Evolutionary conservation across 2,888 invertebrate species (phyloP).

Genomic region (Platycheirus rosarum): DNA sequence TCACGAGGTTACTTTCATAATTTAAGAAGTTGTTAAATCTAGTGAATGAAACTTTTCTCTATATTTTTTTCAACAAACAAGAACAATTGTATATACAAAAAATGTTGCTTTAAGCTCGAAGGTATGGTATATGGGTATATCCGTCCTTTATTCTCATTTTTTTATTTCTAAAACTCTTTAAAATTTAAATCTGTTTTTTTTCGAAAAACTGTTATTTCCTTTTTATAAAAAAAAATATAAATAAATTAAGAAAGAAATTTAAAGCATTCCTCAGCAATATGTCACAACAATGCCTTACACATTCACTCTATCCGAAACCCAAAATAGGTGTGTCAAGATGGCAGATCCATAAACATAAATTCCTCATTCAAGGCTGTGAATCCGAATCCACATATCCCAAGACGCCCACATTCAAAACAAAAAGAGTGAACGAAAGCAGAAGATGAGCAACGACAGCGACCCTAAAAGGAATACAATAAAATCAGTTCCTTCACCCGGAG

Average conservation of each 20-base stretch:
- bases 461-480: slow-evolving; percentile 43
- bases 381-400: slow-evolving; percentile 13
- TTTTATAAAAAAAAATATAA: neutral
- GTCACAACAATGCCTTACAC: neutral
- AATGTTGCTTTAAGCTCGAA: too few relatives aligned
- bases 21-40: too few relatives aligned
- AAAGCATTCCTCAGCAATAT: neutral
- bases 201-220: too few relatives aligned
- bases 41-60: too few relatives aligned
- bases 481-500: slow-evolving; percentile 5
- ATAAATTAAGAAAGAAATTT: slow-evolving; percentile 1
- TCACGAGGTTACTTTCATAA: too few relatives aligned
- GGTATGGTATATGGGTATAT: too few relatives aligned
- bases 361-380: slow-evolving; percentile 20
- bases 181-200: too few relatives aligned
- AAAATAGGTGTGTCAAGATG: slow-evolving; percentile 24
- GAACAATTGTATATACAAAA: too few relatives aligned
- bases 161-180: too few relatives aligned
- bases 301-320: neutral
- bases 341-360: slow-evolving; percentile 45
- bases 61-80: too few relatives aligned
- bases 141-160: too few relatives aligned
- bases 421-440: neutral
- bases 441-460: slow-evolving; percentile 22
- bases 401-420: slow-evolving; percentile 16